Base-by-base conservation (phyloP, 1,140 invertebrate genomes). In the Saccostrea echinata region DNA sequence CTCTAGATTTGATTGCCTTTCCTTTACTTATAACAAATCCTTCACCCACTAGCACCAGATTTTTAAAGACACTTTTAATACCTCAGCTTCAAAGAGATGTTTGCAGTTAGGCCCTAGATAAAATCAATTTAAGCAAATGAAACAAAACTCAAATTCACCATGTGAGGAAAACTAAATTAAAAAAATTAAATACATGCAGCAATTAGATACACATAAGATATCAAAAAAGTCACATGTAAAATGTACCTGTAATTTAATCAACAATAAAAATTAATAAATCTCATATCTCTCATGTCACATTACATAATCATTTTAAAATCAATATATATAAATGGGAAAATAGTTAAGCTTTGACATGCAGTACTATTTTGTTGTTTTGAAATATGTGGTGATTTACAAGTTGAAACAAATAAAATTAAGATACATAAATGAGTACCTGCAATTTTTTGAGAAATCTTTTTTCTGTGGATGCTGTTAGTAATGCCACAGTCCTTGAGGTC, bases 401-500 rank as follows among this genome's bases (percentile, higher is more conserved):
- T 4, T 4, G 21, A 21, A 21, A 61, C 4, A 13, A 18, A 57
- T 13, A 16, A 57, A 57, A 57, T 61, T 21, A 18, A 21, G 55
- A 61, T 21, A 61, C 16, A 61, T 61, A 3, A 21, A n/a, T 12
- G 33, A 24, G 27, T 82, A 99, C 98, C 98, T 95, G 99, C 98
- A 24, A 99, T 97, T 11, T 97, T 96, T 91, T 99, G 97, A 82
- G 98, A 95, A 93, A 99, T 98, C 93, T 97, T 97, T 86, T 97
- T 94, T 80, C 99, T 96, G 93, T 99, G 99, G 92, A 99, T 99
- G 89, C 98, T 98, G 94, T 99, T 99, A 9, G 95, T 95, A 88
- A 99, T 99, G 84, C 97, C 96, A 94, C 99, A 99, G 93, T 99
- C 98, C 2, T 96, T 96, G 57, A 99, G 95, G 93, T 99, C 98